phyloP scores from a whole-genome alignment of 2,797 vertebrate genomes.

The Bufotes viridis region DNA sequence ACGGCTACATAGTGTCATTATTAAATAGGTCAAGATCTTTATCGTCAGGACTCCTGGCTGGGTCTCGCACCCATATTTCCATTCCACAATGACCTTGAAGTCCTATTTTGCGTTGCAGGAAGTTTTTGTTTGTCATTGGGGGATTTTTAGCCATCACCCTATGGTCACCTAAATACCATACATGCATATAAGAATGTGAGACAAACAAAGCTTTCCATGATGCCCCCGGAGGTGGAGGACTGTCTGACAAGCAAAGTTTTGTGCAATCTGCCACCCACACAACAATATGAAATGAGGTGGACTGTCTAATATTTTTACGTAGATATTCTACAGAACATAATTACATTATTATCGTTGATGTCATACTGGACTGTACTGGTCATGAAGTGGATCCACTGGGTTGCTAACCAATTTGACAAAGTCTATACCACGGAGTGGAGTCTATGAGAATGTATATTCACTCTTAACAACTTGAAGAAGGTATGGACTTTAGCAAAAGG shows the following conservation, averaged over 20 bases:
- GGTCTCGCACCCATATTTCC: not conserved
- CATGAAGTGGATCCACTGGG: too few relatives aligned
- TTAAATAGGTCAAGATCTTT: conserved; percentile 47
- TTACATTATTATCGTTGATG: not conserved
- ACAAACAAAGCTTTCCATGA: not conserved
- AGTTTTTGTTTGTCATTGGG: not conserved
- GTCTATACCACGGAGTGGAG: too few relatives aligned
- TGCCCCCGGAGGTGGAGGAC: not conserved
- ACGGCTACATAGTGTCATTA: not conserved
- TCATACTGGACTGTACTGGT: not conserved
- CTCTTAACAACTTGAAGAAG: too few relatives aligned
- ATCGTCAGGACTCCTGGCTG: not conserved
- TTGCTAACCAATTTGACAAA: too few relatives aligned
- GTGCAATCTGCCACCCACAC: not conserved
- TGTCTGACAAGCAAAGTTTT: not conserved
- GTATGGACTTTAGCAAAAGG: too few relatives aligned
- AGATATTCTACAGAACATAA: not conserved
- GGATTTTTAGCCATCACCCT: not conserved
- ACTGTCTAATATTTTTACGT: not conserved
- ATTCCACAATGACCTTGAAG: too few relatives aligned
- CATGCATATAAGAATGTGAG: not conserved
- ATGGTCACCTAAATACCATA: not conserved
- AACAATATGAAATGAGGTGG: not conserved
- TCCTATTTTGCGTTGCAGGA: not conserved
- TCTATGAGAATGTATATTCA: too few relatives aligned